Evolutionary conservation across 2,888 invertebrate species (phyloP).

Genomic region (Steromphala cineraria): DNA sequence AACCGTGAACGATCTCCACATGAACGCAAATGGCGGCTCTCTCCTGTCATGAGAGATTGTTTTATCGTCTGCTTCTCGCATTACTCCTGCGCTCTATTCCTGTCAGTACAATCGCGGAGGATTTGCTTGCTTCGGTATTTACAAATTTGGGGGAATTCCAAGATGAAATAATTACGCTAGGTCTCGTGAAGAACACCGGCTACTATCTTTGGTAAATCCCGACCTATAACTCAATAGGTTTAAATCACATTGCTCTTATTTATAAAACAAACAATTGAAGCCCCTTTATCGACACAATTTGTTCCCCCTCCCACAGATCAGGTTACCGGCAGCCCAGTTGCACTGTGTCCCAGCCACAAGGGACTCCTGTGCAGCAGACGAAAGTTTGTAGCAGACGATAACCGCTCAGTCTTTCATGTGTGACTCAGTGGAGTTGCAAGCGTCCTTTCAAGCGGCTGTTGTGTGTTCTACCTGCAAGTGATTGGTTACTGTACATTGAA

Average conservation of each 20-base stretch:
- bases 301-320: not conserved
- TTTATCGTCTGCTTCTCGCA: not conserved
- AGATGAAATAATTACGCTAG: not conserved
- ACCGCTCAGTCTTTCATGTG: conserved; percentile 13
- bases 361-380: not conserved
- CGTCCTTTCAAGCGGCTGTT: conserved; percentile 12
- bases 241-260: no score
- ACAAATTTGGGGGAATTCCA: conserved; percentile 6
- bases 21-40: not conserved
- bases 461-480: conserved; percentile 8
- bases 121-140: not conserved
- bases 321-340: not conserved
- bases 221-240: no score
- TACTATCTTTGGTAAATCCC: not conserved
- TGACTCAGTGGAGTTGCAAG: not conserved
- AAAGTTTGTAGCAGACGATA: conserved; percentile 17
- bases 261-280: no score
- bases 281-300: not conserved
- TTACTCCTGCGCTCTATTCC: not conserved
- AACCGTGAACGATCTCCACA: conserved; percentile 1
- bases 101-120: not conserved
- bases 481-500: not conserved
- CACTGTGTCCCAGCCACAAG: not conserved
- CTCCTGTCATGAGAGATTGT: not conserved
- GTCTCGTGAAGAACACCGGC: not conserved